Evolutionary conservation across 2,113 vertebrate species (phyloP).

Genomic region (Scartelaos histophorus): DNA sequence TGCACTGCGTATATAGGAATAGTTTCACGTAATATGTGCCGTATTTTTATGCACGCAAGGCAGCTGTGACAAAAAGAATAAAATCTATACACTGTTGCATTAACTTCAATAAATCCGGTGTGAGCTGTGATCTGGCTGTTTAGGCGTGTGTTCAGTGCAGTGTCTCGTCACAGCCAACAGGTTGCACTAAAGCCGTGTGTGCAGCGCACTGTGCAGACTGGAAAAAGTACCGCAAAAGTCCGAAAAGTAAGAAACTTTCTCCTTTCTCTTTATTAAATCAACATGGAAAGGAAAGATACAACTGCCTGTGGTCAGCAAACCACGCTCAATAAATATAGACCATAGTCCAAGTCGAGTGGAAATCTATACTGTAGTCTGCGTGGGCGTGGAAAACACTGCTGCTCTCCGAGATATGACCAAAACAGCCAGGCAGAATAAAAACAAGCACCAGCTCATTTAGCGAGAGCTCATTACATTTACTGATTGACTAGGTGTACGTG

Average conservation of each 20-base stretch:
- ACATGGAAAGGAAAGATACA: background rate
- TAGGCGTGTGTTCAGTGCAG: conserved; percentile 51
- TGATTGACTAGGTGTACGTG: background rate
- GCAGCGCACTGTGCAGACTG: background rate
- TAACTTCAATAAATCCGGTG: conserved; percentile 10
- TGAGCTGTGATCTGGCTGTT: conserved; percentile 11
- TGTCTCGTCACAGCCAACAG: conserved; percentile 69
- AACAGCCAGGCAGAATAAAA: background rate
- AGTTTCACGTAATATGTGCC: background rate
- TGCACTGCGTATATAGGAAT: background rate
- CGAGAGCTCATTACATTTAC: background rate
- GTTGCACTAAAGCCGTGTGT: conserved; percentile 65
- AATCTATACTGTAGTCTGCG: conserved; percentile 1
- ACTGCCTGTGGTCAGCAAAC: background rate
- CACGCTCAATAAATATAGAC: background rate
- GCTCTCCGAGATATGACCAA: conserved; percentile 5
- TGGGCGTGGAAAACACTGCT: conserved; percentile 16
- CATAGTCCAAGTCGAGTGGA: background rate
- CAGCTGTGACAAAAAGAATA: background rate
- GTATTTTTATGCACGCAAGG: background rate
- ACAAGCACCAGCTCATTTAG: background rate
- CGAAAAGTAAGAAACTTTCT: conserved; percentile 33
- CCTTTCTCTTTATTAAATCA: background rate
- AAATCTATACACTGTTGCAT: background rate
- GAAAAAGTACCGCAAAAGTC: conserved; percentile 31